Conservation (phyloP, 1,140 invertebrate genomes). For the Aporrectodea caliginosa region DNA sequence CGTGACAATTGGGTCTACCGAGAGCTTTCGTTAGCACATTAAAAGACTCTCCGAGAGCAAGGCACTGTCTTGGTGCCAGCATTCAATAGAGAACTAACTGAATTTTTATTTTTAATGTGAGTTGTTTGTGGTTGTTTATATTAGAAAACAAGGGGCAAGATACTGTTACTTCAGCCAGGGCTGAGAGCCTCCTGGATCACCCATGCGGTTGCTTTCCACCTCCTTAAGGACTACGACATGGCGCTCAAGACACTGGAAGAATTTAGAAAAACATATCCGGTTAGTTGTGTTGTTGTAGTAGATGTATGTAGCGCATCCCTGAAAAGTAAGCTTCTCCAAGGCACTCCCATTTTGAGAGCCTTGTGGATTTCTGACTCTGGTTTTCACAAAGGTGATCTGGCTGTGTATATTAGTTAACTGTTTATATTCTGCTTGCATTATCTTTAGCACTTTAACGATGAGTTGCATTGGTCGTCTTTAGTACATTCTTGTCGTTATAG, state of each 20-base stretch:
- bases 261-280: conserved; percentile 77
- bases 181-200: conserved; percentile 99
- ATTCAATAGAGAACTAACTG: neutral
- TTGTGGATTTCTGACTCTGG: neutral
- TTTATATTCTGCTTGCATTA: neutral
- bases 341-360: neutral
- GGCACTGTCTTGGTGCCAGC: neutral
- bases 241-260: conserved; percentile 94
- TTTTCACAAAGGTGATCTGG: neutral
- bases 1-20: neutral
- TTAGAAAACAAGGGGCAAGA: conserved; percentile 72
- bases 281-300: conserved; percentile 44
- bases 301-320: neutral
- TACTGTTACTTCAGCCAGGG: conserved; percentile 89
- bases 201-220: conserved; percentile 97
- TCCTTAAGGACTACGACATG: conserved; percentile 93
- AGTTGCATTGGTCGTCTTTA: too few species aligned
- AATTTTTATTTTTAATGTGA: neutral
- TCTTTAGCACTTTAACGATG: neutral
- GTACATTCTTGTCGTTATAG: too few species aligned
- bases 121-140: neutral
- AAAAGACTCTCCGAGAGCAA: neutral
- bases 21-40: neutral
- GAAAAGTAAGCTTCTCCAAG: too few species aligned
- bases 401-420: neutral